Conservation (phyloP, 2,888 invertebrate species). For the Psylliodes chrysocephalus region DNA sequence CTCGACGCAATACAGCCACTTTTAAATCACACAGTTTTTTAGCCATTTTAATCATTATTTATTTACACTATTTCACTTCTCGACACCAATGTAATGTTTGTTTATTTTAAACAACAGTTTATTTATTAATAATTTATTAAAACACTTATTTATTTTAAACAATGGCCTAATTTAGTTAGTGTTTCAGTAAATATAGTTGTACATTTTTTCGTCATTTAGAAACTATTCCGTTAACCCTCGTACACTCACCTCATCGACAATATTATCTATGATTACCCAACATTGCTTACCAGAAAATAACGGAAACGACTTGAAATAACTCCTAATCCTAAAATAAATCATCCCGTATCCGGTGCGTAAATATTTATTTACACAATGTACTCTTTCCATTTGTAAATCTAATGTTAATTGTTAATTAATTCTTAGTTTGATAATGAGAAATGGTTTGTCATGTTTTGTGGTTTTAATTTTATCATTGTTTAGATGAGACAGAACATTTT, state of each 20-base stretch:
- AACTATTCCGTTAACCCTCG: too few species aligned
- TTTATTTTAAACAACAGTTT: too few species aligned
- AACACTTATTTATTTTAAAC: too few species aligned
- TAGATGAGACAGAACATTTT: neutral
- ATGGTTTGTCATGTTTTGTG: slow-evolving; percentile 4
- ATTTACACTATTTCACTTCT: too few species aligned
- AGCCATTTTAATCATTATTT: too few species aligned
- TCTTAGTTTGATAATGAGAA: slow-evolving; percentile 1
- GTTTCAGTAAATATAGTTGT: too few species aligned
- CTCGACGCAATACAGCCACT: too few species aligned
- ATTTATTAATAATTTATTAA: too few species aligned
- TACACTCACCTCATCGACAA: neutral
- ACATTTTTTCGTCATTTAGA: too few species aligned
- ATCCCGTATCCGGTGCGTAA: slow-evolving; percentile 30
- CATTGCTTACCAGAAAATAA: slow-evolving; percentile 7
- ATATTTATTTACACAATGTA: slow-evolving; percentile 29
- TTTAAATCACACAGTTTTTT: too few species aligned
- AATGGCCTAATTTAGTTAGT: too few species aligned
- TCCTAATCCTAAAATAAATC: slow-evolving; percentile 31
- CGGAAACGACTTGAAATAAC: slow-evolving; percentile 32
- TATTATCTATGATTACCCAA: neutral
- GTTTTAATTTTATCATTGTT: slow-evolving; percentile 4
- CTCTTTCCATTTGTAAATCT: slow-evolving; percentile 25
- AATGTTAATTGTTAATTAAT: slow-evolving; percentile 8
- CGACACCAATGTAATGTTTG: too few species aligned